Evolutionary conservation across 2,888 invertebrate species (phyloP), one percentile per base, ranked within the genome.

Genomic region (Mythimna vitellina): DNA sequence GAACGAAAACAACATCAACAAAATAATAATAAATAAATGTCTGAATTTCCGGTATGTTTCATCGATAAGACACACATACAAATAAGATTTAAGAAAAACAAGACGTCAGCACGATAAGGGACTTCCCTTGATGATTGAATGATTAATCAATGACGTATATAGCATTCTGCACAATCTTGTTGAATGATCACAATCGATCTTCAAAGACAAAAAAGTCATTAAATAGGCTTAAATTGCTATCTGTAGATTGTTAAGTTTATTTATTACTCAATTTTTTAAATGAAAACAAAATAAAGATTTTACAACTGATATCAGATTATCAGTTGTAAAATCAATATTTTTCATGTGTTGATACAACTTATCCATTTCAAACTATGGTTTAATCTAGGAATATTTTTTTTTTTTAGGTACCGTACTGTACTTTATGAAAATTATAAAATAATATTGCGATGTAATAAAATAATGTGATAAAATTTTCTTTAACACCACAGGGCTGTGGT

Each of bases 21-120:
- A 71, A 53, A 6, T 9, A 42, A 57, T 14, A 49, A 58, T 35
- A 53, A 53, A 20, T 17, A 46, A 74, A 25, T n/a, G 6, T 53
- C 32, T 7, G 49, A 25, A 32, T 73, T 32, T 35, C 57, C 32
- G 14, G 22, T 5, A 14, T 42, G 6, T 38, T 49, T 12, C 32
- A 42, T 56, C 9, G 58, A 58, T 73, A 72, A 57, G 1, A 17
- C n/a, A 25, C 8, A 35, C 22, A 35, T 53, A 73, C n/a, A 73
- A 54, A 32, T 12, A 17, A 51, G 0, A 58, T 32, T 68, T 68
- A 42, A 62, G 51, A 42, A 35, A 35, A 46, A 61, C 49, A 57
- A 12, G 38, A 75, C 57, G 51, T 53, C 35, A 61, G 10, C 9
- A 4, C 35, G 75, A 75, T 76, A 76, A 76, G 75, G 75, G 75